A percentile compares a stretch with the other conserved stretches of the same genome.
Conservation (phyloP, 1,140 invertebrate genomes). For the Apolygus lucorum region DNA sequence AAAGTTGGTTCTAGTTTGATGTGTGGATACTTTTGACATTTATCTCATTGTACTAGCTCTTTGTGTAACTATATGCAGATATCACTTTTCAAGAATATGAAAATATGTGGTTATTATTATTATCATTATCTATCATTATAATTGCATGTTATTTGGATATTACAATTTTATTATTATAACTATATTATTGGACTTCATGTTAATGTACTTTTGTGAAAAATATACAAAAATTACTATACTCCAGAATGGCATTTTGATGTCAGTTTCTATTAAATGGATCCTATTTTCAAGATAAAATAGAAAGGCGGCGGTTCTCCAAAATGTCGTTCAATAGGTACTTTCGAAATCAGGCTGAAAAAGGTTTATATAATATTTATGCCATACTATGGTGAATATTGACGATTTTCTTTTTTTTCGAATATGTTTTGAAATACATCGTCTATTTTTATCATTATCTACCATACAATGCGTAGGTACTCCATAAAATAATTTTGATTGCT, state of each 20-base stretch:
- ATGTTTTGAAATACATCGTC: too few relatives aligned
- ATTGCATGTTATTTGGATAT: not conserved
- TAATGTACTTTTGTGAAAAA: constrained; percentile 10
- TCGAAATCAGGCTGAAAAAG: too few relatives aligned
- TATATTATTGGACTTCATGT: constrained; percentile 3
- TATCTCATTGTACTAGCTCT: not conserved
- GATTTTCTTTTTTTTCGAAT: too few relatives aligned
- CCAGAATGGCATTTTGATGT: not conserved
- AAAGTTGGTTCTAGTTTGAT: not conserved
- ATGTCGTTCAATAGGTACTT: too few relatives aligned
- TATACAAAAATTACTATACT: not conserved
- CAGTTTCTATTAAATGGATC: too few relatives aligned
- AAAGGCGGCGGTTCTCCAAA: too few relatives aligned
- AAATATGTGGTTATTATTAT: constrained; percentile 8
- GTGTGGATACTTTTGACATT: not conserved
- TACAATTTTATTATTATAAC: not conserved
- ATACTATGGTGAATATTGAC: too few relatives aligned
- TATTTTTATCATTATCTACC: too few relatives aligned
- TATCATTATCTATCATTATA: not conserved
- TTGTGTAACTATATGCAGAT: not conserved
- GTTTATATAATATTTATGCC: too few relatives aligned
- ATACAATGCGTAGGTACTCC: too few relatives aligned
- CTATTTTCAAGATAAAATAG: too few relatives aligned
- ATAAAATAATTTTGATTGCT: too few relatives aligned
- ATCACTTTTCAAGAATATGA: not conserved